Percentiles rank a stretch among this genome's conserved stretches.
Evolutionary conservation across 2,888 invertebrate genomes (phyloP).

Genomic region (Hedya salicella): DNA sequence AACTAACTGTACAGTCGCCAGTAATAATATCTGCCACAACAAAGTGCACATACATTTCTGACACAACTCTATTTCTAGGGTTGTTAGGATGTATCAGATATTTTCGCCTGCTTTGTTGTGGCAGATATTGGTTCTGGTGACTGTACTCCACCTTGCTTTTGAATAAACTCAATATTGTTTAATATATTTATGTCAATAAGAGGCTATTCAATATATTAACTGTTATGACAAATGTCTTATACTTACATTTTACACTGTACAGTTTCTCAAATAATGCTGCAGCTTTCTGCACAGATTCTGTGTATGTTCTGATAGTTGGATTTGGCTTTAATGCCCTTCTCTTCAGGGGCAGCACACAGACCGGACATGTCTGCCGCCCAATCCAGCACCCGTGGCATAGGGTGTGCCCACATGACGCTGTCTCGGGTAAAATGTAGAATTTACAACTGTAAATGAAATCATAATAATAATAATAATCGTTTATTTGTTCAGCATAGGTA

Average conservation of each 20-base stretch:
- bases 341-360: constrained; percentile 60
- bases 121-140: too few species aligned
- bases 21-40: too few species aligned
- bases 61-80: too few species aligned
- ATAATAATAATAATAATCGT: neutral
- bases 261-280: constrained; percentile 64
- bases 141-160: too few species aligned
- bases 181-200: too few species aligned
- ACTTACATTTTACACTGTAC: constrained; percentile 70
- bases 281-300: constrained; percentile 61
- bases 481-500: too few species aligned
- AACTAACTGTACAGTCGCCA: too few species aligned
- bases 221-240: neutral
- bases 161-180: too few species aligned
- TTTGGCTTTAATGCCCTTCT: constrained; percentile 63
- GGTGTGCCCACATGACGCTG: constrained; percentile 71
- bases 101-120: too few species aligned
- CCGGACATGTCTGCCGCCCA: constrained; percentile 61
- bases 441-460: constrained; percentile 62
- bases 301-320: constrained; percentile 59
- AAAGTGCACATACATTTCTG: too few species aligned
- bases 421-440: constrained; percentile 67
- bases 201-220: too few species aligned
- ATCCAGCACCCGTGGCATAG: constrained; percentile 73
- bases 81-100: too few species aligned